phyloP scores from a whole-genome alignment of 2,888 invertebrate genomes.

The Sturmia bella region DNA sequence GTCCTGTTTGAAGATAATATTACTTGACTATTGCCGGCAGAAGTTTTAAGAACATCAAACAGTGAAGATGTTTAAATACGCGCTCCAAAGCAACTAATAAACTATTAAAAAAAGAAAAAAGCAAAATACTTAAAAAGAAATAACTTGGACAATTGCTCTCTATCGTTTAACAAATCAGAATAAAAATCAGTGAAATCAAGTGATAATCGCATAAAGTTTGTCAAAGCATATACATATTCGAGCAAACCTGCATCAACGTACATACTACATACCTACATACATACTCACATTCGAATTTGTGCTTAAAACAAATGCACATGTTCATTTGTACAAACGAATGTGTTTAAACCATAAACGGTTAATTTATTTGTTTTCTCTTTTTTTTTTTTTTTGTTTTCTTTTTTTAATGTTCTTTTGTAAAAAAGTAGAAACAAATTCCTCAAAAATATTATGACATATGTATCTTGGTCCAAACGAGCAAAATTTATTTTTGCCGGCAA shows the following conservation, averaged over 20 bases:
- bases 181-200: conserved; percentile 21
- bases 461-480: neutral
- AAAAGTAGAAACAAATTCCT: neutral
- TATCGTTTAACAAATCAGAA: neutral
- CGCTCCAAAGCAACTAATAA: conserved; percentile 31
- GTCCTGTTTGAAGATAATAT: conserved; percentile 78
- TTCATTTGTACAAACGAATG: too few species aligned
- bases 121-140: conserved; percentile 1
- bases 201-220: conserved; percentile 34
- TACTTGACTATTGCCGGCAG: conserved; percentile 74
- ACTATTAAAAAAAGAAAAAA: conserved; percentile 28
- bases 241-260: neutral
- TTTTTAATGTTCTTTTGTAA: too few species aligned
- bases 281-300: neutral
- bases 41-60: conserved; percentile 80
- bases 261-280: neutral
- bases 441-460: neutral
- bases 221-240: neutral
- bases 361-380: too few species aligned
- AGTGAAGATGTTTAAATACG: conserved; percentile 77
- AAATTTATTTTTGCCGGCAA: conserved; percentile 53
- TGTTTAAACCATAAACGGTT: too few species aligned
- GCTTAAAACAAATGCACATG: neutral
- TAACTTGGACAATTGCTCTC: neutral
- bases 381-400: too few species aligned